Evolutionary conservation across 2,113 vertebrate genomes (phyloP).

Genomic region (Saimiri boliviensis): DNA sequence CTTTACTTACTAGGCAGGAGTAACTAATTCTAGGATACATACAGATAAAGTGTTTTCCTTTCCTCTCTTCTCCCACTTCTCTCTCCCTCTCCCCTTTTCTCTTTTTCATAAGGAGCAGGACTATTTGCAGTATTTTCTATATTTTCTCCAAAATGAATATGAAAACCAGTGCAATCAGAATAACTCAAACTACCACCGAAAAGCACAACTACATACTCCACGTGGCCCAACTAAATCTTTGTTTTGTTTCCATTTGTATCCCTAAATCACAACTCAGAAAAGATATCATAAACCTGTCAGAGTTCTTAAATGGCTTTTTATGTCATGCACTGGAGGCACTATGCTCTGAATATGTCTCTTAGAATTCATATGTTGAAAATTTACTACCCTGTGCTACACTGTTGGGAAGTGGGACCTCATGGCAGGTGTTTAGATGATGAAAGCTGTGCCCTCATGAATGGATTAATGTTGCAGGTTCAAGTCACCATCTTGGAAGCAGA

Average conservation of each 20-base stretch:
- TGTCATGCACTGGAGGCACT: neutral
- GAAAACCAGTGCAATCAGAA: neutral
- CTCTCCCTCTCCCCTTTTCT: neutral
- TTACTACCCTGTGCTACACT: neutral
- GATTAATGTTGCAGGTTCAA: neutral
- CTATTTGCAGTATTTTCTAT: neutral
- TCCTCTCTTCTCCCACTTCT: neutral
- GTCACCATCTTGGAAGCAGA: neutral
- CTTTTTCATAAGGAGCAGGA: neutral
- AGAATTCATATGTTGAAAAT: neutral
- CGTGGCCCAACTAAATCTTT: neutral
- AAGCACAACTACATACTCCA: neutral
- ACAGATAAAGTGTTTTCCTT: rapidly evolving
- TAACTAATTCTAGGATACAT: neutral
- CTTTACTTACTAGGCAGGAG: neutral
- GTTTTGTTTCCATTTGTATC: neutral
- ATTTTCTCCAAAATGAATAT: neutral
- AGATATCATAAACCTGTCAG: neutral
- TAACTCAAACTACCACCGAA: neutral
- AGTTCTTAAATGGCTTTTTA: neutral
- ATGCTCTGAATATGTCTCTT: neutral
- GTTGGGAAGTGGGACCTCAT: too few species aligned
- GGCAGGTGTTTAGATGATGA: neutral
- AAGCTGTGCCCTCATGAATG: neutral
- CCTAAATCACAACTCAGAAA: neutral